Percentiles rank a stretch among this genome's conserved stretches.
Evolutionary conservation across 2,797 vertebrate genomes (phyloP).

Genomic region (Crocodylus rhombifer): DNA sequence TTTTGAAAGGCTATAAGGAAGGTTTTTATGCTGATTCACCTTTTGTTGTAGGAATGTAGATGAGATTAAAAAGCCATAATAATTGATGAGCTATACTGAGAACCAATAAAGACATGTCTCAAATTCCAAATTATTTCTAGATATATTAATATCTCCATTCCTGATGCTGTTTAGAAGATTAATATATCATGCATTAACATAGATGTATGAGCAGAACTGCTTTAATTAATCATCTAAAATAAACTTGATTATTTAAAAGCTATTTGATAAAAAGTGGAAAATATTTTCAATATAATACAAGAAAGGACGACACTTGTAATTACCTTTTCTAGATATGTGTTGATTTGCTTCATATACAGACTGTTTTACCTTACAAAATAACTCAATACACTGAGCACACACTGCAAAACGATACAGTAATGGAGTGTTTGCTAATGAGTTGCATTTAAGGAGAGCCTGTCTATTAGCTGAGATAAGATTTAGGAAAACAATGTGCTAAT

Average conservation of each 20-base stretch:
- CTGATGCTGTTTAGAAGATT: slow-evolving; percentile 69
- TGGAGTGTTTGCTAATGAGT: slow-evolving; percentile 55
- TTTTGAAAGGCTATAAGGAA: not conserved
- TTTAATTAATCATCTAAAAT: slow-evolving; percentile 68
- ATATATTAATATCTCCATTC: slow-evolving; percentile 39
- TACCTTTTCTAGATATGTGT: slow-evolving; percentile 42
- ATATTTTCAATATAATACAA: slow-evolving; percentile 42
- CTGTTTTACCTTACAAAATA: slow-evolving; percentile 54
- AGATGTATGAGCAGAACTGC: slow-evolving; percentile 51
- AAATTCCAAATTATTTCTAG: slow-evolving; percentile 49
- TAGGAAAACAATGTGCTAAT: slow-evolving; percentile 53
- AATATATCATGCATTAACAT: slow-evolving; percentile 68
- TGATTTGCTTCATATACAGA: slow-evolving; percentile 55
- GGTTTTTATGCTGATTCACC: not conserved
- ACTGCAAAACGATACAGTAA: slow-evolving; percentile 56
- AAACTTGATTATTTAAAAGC: slow-evolving; percentile 68
- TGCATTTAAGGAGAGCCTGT: slow-evolving; percentile 56
- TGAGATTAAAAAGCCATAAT: slow-evolving; percentile 54
- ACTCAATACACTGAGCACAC: slow-evolving; percentile 43
- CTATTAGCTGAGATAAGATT: slow-evolving; percentile 61
- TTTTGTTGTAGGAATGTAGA: slow-evolving; percentile 23
- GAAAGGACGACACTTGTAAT: slow-evolving; percentile 56
- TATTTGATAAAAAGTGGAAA: slow-evolving; percentile 48
- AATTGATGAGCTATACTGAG: slow-evolving; percentile 65
- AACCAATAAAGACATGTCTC: slow-evolving; percentile 44